Percentiles rank a stretch among this genome's conserved stretches.
phyloP scores from a whole-genome alignment of 2,797 vertebrate genomes.

The Gadopsis bispinosus region DNA sequence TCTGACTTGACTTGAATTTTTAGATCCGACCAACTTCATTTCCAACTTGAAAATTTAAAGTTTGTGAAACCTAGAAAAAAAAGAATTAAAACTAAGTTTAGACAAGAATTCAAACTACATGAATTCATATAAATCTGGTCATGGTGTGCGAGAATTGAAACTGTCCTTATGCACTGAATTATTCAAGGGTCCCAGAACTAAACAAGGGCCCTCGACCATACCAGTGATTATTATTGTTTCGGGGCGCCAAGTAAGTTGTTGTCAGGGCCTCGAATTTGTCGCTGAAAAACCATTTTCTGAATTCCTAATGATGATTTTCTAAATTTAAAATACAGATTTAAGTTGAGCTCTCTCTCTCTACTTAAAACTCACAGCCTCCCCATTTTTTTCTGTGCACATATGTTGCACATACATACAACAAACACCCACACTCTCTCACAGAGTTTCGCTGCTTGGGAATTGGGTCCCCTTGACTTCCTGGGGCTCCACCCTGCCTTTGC shows the following conservation, averaged over 20 bases:
- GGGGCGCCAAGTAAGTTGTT: background rate
- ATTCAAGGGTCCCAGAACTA: background rate
- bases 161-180: background rate
- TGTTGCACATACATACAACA: slow-evolving; percentile 53
- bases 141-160: background rate
- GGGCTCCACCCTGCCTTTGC: slow-evolving; percentile 80
- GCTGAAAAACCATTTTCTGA: background rate
- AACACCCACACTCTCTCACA: slow-evolving; percentile 56
- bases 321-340: background rate
- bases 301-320: background rate
- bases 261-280: background rate
- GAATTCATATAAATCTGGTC: background rate
- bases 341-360: background rate
- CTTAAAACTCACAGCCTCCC: background rate
- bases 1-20: background rate
- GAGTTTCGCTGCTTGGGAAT: slow-evolving; percentile 81
- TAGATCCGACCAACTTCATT: background rate
- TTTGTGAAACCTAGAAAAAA: background rate
- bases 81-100: background rate
- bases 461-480: slow-evolving; percentile 89
- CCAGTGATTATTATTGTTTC: background rate
- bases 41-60: background rate
- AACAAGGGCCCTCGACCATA: slow-evolving; percentile 3
- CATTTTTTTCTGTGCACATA: slow-evolving; percentile 36
- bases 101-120: background rate